Evolutionary conservation across 2,888 invertebrate genomes (phyloP), one percentile per base, ranked within the genome.

Genomic region (Lasioglossum vierecki): DNA sequence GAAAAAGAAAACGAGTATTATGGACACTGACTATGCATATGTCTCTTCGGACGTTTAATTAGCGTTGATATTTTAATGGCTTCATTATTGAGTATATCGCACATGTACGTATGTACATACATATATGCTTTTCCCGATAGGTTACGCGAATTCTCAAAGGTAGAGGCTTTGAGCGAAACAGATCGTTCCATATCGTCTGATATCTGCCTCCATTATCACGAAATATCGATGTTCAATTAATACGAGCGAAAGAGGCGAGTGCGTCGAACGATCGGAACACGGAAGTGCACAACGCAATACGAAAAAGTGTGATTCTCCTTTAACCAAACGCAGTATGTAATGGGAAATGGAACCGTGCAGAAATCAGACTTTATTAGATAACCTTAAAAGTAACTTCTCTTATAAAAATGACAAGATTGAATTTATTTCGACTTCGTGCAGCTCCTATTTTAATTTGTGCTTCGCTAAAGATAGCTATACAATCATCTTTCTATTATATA

Each of bases 1-100:
- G 35, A 35, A 35, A 1, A 35, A 35, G 35, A 35, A 80, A 78
- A 53, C 57, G 75, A 70, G 35, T 35, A 76, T 72, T 72, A 78
- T 80, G 80, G 35, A 57, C 35, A 26, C 18, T 18, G 68, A 46
- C 57, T 39, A 78, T 44, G 11, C 13, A 13, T 26, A 76, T 30
- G 73, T 30, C 41, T 44, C 68, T 63, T 18, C 46, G 46, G 35
- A 68, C 71, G 77, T 70, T 71, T 86, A 86, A 86, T 85, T 86
- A 82, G 44, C 82, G 70, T 22, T 77, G 86, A 87, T 86, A 83
- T 86, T 87, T 87, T 87, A 87, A 83, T 87, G 79, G 80, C 57
- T 72, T 75, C 82, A 86, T 83, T 84, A 88, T 73, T 66, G 44
- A 80, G 72, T 66, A 77, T 79, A 83, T 82, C 77, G 11, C 44